Evolutionary conservation across 1,140 invertebrate genomes (phyloP).

Genomic region (Aphelenchoides besseyi): DNA sequence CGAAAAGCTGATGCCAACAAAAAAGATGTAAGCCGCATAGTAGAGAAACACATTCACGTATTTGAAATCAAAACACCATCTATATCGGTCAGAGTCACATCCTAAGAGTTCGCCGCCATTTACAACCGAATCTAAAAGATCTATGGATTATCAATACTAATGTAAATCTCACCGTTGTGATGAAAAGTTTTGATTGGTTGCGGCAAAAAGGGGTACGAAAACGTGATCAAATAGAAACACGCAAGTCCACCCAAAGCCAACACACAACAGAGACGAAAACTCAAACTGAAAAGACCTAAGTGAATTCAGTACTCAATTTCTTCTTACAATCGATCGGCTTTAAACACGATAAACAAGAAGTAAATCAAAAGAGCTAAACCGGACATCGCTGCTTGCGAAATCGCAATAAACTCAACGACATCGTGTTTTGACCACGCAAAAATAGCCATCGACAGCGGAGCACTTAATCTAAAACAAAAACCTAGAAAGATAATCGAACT

Average conservation of each 20-base stretch:
- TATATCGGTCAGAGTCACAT: conserved; percentile 30
- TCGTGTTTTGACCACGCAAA: conserved; percentile 37
- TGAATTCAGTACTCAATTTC: background rate
- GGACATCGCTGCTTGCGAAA: conserved; percentile 29
- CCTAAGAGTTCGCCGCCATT: conserved; percentile 18
- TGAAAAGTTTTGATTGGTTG: conserved; percentile 6
- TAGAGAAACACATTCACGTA: conserved; percentile 14
- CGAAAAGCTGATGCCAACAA: conserved; percentile 27
- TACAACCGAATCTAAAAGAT: background rate
- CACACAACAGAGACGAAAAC: conserved; percentile 34
- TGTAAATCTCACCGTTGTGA: conserved; percentile 11
- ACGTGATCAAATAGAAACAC: conserved; percentile 41
- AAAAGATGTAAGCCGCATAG: conserved; percentile 23
- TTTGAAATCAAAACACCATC: conserved; percentile 21
- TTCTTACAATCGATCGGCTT: conserved; percentile 34
- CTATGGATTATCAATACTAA: too few relatives aligned
- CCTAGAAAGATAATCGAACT: conserved; percentile 1
- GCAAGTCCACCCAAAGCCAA: conserved; percentile 31
- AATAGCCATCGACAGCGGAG: conserved; percentile 38
- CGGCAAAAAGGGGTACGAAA: conserved; percentile 47
- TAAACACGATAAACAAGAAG: conserved; percentile 37
- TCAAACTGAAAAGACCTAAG: conserved; percentile 31
- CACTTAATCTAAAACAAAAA: too few relatives aligned
- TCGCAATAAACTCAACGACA: conserved; percentile 33
- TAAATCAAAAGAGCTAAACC: conserved; percentile 33